Percentiles rank a stretch among this genome's conserved stretches.
phyloP scores from a whole-genome alignment of 2,888 invertebrate species.

The Harpalus rubripes region DNA sequence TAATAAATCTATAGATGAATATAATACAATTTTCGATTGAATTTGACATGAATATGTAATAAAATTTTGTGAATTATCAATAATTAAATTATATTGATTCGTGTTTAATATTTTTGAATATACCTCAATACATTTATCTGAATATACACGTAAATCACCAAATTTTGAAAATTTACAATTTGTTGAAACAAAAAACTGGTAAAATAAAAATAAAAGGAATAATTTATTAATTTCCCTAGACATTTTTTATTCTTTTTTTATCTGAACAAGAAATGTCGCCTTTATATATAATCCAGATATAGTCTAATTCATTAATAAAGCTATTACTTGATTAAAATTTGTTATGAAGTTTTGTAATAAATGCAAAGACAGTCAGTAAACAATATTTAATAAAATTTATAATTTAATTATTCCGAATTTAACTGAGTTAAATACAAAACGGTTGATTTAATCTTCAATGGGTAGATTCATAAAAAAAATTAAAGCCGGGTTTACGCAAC shows the following conservation, averaged over 20 bases:
- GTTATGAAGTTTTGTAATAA: background rate
- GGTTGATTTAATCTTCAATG: no score
- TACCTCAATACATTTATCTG: background rate
- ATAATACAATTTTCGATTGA: background rate
- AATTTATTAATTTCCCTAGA: background rate
- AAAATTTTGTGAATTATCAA: slow-evolving; percentile 4
- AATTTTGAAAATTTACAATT: background rate
- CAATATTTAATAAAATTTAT: background rate
- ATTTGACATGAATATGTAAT: background rate
- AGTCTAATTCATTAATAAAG: slow-evolving; percentile 2
- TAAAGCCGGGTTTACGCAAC: no score
- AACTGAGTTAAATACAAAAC: no score
- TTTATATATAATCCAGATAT: background rate
- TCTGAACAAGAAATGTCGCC: background rate
- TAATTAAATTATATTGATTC: background rate
- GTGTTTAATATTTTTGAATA: slow-evolving; percentile 11
- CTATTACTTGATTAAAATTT: slow-evolving; percentile 16
- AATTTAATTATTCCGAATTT: no score
- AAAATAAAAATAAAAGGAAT: background rate
- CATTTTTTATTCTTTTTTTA: background rate
- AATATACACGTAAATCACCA: background rate
- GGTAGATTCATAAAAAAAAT: no score
- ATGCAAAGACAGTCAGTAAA: background rate
- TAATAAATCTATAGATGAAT: background rate
- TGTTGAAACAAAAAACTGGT: background rate